Percentiles rank a stretch among this genome's conserved stretches.
phyloP scores from a whole-genome alignment of 2,888 invertebrate genomes.

The Camptogramma bilineatum region DNA sequence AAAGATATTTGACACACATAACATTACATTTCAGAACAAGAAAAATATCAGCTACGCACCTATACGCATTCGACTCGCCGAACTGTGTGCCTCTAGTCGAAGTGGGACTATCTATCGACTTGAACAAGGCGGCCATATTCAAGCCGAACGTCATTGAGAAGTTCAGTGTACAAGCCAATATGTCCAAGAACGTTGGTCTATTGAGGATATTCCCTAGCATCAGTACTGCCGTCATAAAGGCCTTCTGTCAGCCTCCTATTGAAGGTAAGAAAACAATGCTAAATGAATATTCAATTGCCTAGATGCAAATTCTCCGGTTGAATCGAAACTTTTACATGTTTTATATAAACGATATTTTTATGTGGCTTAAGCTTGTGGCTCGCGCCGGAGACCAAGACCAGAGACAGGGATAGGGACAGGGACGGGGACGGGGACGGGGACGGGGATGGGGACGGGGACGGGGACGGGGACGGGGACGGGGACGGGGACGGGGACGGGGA shows the following conservation, averaged over 20 bases:
- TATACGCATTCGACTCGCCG: slow-evolving; percentile 94
- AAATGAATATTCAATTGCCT: not conserved
- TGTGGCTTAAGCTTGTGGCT: too few relatives aligned
- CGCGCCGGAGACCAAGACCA: too few relatives aligned
- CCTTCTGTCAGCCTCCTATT: slow-evolving; percentile 91
- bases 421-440: too few relatives aligned
- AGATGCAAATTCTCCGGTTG: too few relatives aligned
- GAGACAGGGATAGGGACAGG: too few relatives aligned
- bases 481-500: too few relatives aligned
- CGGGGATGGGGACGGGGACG: too few relatives aligned
- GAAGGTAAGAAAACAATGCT: slow-evolving; percentile 64
- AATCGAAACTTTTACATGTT: too few relatives aligned
- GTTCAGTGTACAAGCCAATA: slow-evolving; percentile 89
- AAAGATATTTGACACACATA: too few relatives aligned
- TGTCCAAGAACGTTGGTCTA: slow-evolving; percentile 94
- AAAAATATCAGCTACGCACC: slow-evolving; percentile 89
- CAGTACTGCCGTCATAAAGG: slow-evolving; percentile 89
- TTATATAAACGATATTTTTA: too few relatives aligned
- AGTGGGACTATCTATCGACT: slow-evolving; percentile 92
- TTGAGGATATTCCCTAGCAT: slow-evolving; percentile 97
- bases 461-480: too few relatives aligned
- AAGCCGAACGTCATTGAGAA: slow-evolving; percentile 79
- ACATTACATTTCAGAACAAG: slow-evolving; percentile 87
- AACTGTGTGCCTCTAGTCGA: slow-evolving; percentile 93
- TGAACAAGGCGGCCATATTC: slow-evolving; percentile 80